These are phyloP conservation scores for Rhinogobius similis DNA, from an alignment of 2,113 vertebrate genomes.

Conservation along the genomic window DNA sequence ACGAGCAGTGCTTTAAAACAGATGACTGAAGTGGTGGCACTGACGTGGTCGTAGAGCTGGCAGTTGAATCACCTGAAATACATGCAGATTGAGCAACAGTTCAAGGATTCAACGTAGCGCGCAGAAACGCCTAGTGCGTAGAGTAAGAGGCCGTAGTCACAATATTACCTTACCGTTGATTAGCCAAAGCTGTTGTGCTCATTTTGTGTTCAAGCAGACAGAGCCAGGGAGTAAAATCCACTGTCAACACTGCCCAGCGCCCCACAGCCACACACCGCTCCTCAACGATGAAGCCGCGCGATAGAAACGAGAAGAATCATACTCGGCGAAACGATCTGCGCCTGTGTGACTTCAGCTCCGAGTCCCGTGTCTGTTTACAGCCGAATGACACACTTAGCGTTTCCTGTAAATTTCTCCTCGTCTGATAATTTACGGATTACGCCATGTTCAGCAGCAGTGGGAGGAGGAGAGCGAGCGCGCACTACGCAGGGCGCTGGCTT, in stretches of 20 bases:
- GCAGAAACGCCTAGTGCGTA: not conserved
- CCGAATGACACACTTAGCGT: slow-evolving; percentile 6
- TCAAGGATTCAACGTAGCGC: slow-evolving; percentile 18
- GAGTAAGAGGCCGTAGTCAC: slow-evolving; percentile 1
- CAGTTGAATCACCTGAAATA: not conserved
- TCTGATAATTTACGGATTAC: slow-evolving; percentile 23
- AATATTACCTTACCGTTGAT: not conserved
- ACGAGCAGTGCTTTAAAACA: not conserved
- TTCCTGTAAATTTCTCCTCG: slow-evolving; percentile 20
- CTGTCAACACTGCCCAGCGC: slow-evolving; percentile 27
- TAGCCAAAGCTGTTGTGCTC: slow-evolving; percentile 9
- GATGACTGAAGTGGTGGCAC: not conserved
- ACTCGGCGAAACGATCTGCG: not conserved
- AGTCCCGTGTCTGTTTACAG: not conserved
- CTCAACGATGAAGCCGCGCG: not conserved
- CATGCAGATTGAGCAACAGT: slow-evolving; percentile 12
- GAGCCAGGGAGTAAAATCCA: not conserved
- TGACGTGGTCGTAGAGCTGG: not conserved
- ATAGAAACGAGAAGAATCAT: not conserved
- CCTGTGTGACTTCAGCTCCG: not conserved
- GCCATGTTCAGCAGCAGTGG: slow-evolving; percentile 59
- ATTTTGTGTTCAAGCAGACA: not conserved
- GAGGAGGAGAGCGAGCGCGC: slow-evolving; percentile 33
- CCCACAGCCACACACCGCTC: not conserved
- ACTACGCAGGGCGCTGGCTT: slow-evolving; percentile 74